Conservation (phyloP, 53 echinoderm and acorn worm genomes). For the Antedon mediterranea region DNA sequence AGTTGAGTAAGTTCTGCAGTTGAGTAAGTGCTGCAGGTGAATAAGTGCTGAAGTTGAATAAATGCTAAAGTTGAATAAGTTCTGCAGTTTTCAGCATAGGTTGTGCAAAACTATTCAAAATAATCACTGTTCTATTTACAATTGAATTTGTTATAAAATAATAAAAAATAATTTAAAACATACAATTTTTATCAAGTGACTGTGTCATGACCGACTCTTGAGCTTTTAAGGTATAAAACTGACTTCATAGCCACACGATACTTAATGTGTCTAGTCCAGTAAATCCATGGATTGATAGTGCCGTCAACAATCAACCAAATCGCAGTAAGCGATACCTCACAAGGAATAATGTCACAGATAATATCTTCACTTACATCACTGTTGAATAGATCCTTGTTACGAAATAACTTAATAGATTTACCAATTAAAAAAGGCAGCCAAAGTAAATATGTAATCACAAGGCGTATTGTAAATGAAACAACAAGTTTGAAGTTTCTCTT, state of each 20-base stretch:
- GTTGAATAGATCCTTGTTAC: neutral
- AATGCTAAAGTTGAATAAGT: too few species aligned
- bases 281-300: neutral
- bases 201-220: neutral
- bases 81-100: too few species aligned
- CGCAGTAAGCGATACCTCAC: neutral
- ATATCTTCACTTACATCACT: neutral
- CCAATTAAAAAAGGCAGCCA: neutral
- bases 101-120: too few species aligned
- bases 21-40: too few species aligned
- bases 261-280: neutral
- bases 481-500: neutral
- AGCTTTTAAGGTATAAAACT: neutral
- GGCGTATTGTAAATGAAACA: neutral
- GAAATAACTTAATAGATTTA: neutral
- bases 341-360: neutral
- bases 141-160: too few species aligned
- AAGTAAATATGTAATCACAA: neutral
- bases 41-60: too few species aligned
- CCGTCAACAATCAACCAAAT: neutral
- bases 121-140: too few species aligned
- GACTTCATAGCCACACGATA: neutral
- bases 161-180: too few species aligned
- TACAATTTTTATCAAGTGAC: too few species aligned
- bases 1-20: too few species aligned